These are phyloP conservation scores for Andrena camellia DNA, from an alignment of 2,888 invertebrate genomes.

Conservation along the genomic window DNA sequence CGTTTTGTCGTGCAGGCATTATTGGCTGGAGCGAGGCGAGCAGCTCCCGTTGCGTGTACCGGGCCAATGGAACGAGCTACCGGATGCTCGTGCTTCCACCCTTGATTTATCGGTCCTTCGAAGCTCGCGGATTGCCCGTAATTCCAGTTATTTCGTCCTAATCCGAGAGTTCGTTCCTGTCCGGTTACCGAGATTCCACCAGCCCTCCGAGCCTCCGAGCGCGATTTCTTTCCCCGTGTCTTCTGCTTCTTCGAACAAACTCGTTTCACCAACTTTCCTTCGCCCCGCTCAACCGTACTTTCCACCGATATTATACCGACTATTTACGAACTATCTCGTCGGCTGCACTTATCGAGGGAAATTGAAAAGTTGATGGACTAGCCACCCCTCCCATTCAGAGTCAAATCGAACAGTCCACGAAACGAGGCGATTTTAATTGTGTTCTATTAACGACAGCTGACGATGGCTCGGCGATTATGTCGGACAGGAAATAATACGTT, in stretches of 20 bases:
- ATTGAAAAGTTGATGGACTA: slow-evolving; percentile 39
- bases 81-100: slow-evolving; percentile 78
- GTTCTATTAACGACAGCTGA: slow-evolving; percentile 26
- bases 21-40: slow-evolving; percentile 57
- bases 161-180: slow-evolving; percentile 72
- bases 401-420: neutral
- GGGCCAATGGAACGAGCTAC: slow-evolving; percentile 75
- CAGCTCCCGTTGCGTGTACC: slow-evolving; percentile 74
- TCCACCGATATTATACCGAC: slow-evolving; percentile 4
- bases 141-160: slow-evolving; percentile 77
- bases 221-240: slow-evolving; percentile 51
- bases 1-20: slow-evolving; percentile 63
- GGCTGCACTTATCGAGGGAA: slow-evolving; percentile 25
- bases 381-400: neutral
- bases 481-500: slow-evolving; percentile 11
- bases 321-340: slow-evolving; percentile 44
- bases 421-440: slow-evolving; percentile 5
- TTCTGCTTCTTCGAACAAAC: slow-evolving; percentile 23
- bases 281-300: neutral
- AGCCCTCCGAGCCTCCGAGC: slow-evolving; percentile 27
- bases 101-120: slow-evolving; percentile 78
- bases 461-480: neutral
- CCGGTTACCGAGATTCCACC: slow-evolving; percentile 58
- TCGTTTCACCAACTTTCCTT: slow-evolving; percentile 23
- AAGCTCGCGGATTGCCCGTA: slow-evolving; percentile 79